Evolutionary conservation across 2,797 vertebrate species (phyloP).

Genomic region (Pogoniulus pusillus): DNA sequence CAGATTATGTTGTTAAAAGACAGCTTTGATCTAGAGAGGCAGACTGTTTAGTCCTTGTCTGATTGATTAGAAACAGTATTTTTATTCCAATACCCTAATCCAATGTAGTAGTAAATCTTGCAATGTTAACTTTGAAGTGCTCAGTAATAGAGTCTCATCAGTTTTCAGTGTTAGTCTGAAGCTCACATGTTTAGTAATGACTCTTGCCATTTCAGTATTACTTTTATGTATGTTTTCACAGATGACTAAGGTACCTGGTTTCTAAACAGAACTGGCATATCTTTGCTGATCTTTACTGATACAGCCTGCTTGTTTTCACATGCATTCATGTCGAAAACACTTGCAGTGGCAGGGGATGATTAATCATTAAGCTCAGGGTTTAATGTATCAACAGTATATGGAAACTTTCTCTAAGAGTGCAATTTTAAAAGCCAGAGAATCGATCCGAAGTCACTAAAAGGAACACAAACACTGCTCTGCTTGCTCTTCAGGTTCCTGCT

Average conservation of each 20-base stretch:
- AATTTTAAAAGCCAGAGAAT: constrained; percentile 21
- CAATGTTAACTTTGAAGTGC: constrained; percentile 25
- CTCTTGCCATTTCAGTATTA: not conserved
- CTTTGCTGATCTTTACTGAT: constrained; percentile 39
- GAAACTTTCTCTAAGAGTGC: constrained; percentile 2
- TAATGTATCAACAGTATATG: constrained; percentile 18
- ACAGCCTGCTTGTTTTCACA: constrained; percentile 34
- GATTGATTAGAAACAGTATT: constrained; percentile 14
- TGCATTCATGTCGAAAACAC: constrained; percentile 23
- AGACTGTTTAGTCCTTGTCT: constrained; percentile 23
- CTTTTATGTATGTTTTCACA: constrained; percentile 8
- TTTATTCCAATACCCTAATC: not conserved
- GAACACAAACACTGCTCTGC: not conserved
- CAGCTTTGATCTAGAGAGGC: not conserved
- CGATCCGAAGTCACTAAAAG: not conserved
- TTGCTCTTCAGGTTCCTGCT: not conserved
- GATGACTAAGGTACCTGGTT: not conserved
- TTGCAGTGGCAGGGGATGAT: constrained; percentile 16
- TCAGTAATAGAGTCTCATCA: not conserved
- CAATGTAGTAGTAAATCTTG: not conserved
- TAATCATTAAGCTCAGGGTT: constrained; percentile 36
- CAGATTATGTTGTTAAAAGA: constrained; percentile 17
- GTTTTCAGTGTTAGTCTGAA: not conserved
- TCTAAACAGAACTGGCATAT: not conserved
- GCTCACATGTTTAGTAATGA: not conserved